Conservation (phyloP, 1,140 invertebrate genomes). For the Pteromalus puparum region DNA sequence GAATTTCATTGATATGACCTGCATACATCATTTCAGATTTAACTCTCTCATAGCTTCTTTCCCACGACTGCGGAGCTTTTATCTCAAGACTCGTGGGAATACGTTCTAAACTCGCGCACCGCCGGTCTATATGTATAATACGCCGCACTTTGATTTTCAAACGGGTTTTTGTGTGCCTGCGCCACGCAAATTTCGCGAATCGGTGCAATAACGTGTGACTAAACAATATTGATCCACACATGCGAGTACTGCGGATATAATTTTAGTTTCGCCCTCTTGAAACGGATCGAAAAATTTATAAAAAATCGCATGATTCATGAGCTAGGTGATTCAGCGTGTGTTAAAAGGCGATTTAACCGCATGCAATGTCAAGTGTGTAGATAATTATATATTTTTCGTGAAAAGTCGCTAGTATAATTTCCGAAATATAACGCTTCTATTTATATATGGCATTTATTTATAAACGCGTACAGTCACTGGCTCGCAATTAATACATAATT, state of each 20-base stretch:
- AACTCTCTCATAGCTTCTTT: background rate
- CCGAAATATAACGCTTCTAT: background rate
- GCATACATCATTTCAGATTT: background rate
- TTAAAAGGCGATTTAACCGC: slow-evolving; percentile 28
- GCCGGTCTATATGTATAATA: too few relatives aligned
- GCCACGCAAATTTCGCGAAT: too few relatives aligned
- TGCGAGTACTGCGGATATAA: background rate
- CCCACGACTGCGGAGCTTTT: slow-evolving; percentile 27
- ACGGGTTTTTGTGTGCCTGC: background rate
- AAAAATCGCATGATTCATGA: slow-evolving; percentile 20
- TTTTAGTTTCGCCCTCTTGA: slow-evolving; percentile 12
- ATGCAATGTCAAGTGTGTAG: slow-evolving; percentile 22
- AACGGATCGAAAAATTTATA: background rate
- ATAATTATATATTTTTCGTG: slow-evolving; percentile 2
- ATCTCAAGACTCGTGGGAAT: slow-evolving; percentile 24
- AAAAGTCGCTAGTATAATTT: background rate
- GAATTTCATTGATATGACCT: too few relatives aligned
- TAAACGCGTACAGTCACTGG: too few relatives aligned
- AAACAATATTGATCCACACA: too few relatives aligned
- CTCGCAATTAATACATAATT: too few relatives aligned
- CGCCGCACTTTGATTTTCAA: too few relatives aligned
- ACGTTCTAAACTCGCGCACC: background rate
- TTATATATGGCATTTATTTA: background rate
- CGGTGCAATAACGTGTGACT: too few relatives aligned
- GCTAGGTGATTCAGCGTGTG: background rate